phyloP scores from a whole-genome alignment of 2,797 vertebrate species.

The Lacerta viridis region DNA sequence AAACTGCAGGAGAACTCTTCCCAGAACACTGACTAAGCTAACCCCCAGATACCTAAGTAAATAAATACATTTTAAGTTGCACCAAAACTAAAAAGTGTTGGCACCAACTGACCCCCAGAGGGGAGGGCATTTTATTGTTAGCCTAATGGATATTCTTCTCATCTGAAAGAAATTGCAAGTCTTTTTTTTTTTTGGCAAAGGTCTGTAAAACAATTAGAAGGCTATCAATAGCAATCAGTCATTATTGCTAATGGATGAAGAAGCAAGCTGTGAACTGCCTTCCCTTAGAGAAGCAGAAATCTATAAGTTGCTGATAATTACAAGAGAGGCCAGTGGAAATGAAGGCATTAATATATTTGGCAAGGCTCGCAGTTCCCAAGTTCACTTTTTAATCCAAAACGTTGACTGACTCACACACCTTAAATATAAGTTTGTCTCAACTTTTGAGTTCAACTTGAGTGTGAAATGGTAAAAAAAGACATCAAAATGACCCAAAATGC shows the following conservation, averaged over 20 bases:
- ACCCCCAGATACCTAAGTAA: too few species aligned
- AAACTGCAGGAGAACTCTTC: too few species aligned
- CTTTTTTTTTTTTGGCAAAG: conserved; percentile 6
- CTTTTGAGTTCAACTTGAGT: neutral
- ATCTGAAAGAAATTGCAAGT: neutral
- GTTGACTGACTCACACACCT: conserved; percentile 8
- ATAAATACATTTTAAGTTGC: too few species aligned
- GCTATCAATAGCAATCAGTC: conserved; percentile 1
- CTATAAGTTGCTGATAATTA: neutral
- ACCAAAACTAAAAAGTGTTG: too few species aligned
- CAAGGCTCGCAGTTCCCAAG: conserved; percentile 4
- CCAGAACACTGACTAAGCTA: too few species aligned
- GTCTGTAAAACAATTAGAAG: conserved; percentile 29
- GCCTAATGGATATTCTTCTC: neutral
- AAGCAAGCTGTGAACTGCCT: rapidly evolving
- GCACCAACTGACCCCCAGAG: too few species aligned
- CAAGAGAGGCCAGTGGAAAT: conserved; percentile 11
- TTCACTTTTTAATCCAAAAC: conserved; percentile 44
- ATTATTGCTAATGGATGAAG: conserved; percentile 17
- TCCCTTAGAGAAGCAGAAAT: conserved; percentile 32
- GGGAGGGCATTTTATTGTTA: too few species aligned
- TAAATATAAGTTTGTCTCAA: conserved; percentile 2
- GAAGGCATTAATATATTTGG: conserved; percentile 37
- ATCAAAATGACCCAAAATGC: neutral
- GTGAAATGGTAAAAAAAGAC: neutral